Percentiles rank a stretch among this genome's conserved stretches.
Conservation (phyloP, 1,140 invertebrate species). For the Papilio xuthus region DNA sequence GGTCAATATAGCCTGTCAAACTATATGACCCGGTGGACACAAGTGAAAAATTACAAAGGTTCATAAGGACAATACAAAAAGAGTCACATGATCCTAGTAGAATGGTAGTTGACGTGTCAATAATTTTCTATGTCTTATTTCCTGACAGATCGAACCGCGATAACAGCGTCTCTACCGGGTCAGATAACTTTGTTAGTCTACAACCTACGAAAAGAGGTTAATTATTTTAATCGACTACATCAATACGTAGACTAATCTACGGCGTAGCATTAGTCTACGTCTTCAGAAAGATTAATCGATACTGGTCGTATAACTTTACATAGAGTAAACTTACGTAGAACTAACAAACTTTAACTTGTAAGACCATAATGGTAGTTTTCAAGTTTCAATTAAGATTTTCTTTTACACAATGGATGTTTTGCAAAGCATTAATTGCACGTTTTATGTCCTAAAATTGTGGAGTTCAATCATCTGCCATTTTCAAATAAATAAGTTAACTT, state of each 20-base stretch:
- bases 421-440: no score
- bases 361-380: background rate
- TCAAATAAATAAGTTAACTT: no score
- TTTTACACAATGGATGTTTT: no score
- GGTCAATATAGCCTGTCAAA: background rate
- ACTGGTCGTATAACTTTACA: background rate
- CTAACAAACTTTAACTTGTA: background rate
- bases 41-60: background rate
- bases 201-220: background rate
- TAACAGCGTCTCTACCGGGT: background rate
- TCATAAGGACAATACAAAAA: no score
- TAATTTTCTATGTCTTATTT: no score
- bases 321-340: background rate
- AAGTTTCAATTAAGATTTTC: background rate
- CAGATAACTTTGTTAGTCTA: background rate
- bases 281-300: constrained; percentile 4
- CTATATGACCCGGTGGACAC: background rate
- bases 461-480: no score
- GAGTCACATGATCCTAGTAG: no score
- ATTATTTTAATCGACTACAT: constrained; percentile 1
- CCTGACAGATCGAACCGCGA: background rate
- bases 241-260: constrained; percentile 8
- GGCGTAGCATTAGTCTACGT: constrained; percentile 11
- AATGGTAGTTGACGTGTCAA: no score
- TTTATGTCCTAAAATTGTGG: no score